Evolutionary conservation across 2,113 vertebrate species (phyloP).

Genomic region (Gambusia affinis): DNA sequence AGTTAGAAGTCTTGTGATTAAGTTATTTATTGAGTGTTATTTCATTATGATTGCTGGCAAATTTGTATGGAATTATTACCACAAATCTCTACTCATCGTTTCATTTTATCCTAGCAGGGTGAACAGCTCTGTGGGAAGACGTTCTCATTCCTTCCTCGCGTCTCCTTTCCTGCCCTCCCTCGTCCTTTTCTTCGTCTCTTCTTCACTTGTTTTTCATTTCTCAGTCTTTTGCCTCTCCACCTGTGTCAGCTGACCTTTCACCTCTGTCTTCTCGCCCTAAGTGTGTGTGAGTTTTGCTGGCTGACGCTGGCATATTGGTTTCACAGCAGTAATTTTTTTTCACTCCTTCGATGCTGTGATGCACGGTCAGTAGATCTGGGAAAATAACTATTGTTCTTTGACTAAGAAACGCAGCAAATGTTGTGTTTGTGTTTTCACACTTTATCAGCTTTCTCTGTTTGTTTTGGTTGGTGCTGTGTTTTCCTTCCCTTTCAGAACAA

Average conservation of each 20-base stretch:
- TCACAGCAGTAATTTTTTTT: background rate
- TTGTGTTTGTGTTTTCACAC: slow-evolving; percentile 1
- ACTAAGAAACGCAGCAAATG: background rate
- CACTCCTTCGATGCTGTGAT: background rate
- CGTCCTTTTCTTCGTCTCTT: background rate
- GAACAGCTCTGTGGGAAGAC: no score
- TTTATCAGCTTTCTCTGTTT: slow-evolving; percentile 1
- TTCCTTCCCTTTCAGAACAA: background rate
- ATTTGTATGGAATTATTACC: no score
- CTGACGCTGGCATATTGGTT: background rate
- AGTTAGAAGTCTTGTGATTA: no score
- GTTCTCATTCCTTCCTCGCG: background rate
- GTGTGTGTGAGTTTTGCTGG: background rate
- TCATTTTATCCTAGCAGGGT: no score
- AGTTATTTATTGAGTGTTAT: no score
- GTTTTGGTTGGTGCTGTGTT: background rate
- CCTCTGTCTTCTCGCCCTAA: background rate
- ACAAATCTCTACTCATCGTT: no score
- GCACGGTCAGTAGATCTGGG: background rate
- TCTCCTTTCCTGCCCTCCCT: background rate
- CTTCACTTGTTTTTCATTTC: background rate
- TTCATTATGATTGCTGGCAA: no score
- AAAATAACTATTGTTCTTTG: slow-evolving; percentile 2
- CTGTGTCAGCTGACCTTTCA: background rate
- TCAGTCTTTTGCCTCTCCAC: background rate